Evolutionary conservation across 1,140 invertebrate species (phyloP), one percentile per base, ranked within the genome.

Genomic region (Pogonus chalceus): DNA sequence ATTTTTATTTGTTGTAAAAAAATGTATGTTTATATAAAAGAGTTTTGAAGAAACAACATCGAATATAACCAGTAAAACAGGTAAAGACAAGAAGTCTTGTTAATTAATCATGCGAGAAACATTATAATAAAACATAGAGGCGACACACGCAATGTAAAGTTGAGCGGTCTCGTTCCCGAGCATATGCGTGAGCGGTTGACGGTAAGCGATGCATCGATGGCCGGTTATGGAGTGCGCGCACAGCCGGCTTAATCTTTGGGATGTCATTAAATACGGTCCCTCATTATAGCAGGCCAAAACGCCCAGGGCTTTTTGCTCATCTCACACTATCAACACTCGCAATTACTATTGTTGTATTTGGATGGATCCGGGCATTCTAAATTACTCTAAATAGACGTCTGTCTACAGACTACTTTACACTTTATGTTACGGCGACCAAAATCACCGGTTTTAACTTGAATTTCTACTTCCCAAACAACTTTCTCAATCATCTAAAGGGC

Each of bases 101-200:
- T 43, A 43, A 43, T 43, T 43, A 43, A 43, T 43, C 37, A 43
- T 43, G 37, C 37, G 37, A 43, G 37, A 43, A 43, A 43, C 37
- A 18, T 16, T 43, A 43, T 43, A 43, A 43, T 43, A 43, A 31
- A 43, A 43, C 37, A 43, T 43, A 43, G 37, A 7, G 18, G 18
- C 9, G 37, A 43, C 37, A 43, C 37, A 43, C 37, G 37, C 37
- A 18, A 43, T 43, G 7, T 43, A 9, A n/a, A 9, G 9, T 16
- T 10, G 18, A 12, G 9, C 37, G 37, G 3, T 16, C 7, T 18
- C 7, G 37, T 4, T 3, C 37, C 37, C 18, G 9, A 18, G 37
- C 9, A 43, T 18, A n/a, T n/a, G n/a, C n/a, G n/a, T n/a, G n/a
- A n/a, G n/a, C n/a, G n/a, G 37, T 31, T 31, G 14, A 10, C 37